A percentile compares a stretch with the other conserved stretches of the same genome.
Conservation (phyloP, 2,113 vertebrate species). For the Carassius carassius region DNA sequence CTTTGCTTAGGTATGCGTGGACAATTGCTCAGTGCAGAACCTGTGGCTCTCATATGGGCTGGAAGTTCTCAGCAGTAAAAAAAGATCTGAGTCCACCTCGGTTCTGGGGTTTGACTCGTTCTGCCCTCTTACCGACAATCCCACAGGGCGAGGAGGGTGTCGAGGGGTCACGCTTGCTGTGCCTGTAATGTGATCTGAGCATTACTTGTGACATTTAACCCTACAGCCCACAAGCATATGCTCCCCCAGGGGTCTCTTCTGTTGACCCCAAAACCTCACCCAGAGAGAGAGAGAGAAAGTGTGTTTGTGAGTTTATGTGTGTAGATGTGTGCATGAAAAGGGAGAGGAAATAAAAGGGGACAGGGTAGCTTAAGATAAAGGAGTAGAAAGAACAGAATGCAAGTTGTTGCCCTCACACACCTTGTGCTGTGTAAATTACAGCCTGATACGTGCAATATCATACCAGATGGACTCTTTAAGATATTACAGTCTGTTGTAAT, state of each 20-base stretch:
- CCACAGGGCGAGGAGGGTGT: constrained; percentile 78
- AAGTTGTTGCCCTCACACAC: constrained; percentile 36
- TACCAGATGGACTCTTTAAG: not conserved
- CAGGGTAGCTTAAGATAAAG: not conserved
- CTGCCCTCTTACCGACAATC: constrained; percentile 90
- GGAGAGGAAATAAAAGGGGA: constrained; percentile 8
- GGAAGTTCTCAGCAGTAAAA: constrained; percentile 95
- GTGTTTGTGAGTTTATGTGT: constrained; percentile 6
- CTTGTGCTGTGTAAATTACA: constrained; percentile 27
- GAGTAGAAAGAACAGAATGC: constrained; percentile 6
- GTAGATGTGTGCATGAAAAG: constrained; percentile 22
- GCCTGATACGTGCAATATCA: constrained; percentile 29
- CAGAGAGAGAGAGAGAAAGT: constrained; percentile 4
- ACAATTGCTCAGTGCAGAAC: constrained; percentile 90
- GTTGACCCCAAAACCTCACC: constrained; percentile 20
- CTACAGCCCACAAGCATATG: not conserved
- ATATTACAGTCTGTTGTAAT: constrained; percentile 18
- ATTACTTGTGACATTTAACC: not conserved
- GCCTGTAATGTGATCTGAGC: constrained; percentile 82
- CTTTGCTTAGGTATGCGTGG: constrained; percentile 87
- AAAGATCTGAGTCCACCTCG: constrained; percentile 89
- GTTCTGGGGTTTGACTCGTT: constrained; percentile 96
- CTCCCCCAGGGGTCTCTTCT: constrained; percentile 21
- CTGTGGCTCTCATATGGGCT: constrained; percentile 92
- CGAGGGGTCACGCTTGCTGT: constrained; percentile 82